Percentiles rank a stretch among this genome's conserved stretches.
Conservation (phyloP, 2,888 invertebrate genomes). For the Campoletis raptor region DNA sequence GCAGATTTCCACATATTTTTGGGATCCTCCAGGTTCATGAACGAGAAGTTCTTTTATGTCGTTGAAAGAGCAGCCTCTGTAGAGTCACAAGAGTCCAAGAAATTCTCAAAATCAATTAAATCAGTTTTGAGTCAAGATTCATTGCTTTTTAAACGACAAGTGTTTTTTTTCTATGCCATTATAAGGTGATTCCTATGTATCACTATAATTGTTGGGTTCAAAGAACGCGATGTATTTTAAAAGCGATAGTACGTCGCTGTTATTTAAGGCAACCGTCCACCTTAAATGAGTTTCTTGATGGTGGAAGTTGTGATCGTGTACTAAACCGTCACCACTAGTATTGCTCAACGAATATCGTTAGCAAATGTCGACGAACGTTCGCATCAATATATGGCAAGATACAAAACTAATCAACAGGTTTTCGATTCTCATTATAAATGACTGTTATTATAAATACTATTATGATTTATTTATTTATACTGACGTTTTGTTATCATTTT, state of each 20-base stretch:
- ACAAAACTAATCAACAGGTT: not conserved
- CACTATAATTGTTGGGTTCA: not conserved
- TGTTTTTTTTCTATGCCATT: not conserved
- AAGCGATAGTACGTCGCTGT: not conserved
- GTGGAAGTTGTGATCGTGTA: not conserved
- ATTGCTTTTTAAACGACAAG: not conserved
- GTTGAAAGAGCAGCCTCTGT: not conserved
- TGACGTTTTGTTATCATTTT: not conserved
- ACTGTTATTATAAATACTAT: not conserved
- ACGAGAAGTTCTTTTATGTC: not conserved
- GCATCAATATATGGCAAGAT: not conserved
- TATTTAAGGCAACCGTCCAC: not conserved
- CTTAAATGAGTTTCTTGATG: not conserved
- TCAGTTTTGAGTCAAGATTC: not conserved
- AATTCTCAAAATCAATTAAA: not conserved
- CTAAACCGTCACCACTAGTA: not conserved
- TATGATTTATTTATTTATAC: not conserved
- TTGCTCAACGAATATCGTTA: not conserved
- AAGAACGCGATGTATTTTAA: not conserved
- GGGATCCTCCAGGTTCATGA: not conserved
- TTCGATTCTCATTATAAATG: not conserved
- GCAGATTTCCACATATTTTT: not conserved
- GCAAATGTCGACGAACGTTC: not conserved
- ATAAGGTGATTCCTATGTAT: too few species aligned
- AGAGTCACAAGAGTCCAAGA: not conserved